These are phyloP conservation scores for Saccopteryx leptura DNA, from an alignment of 2,113 vertebrate species.

Conservation along the genomic window DNA sequence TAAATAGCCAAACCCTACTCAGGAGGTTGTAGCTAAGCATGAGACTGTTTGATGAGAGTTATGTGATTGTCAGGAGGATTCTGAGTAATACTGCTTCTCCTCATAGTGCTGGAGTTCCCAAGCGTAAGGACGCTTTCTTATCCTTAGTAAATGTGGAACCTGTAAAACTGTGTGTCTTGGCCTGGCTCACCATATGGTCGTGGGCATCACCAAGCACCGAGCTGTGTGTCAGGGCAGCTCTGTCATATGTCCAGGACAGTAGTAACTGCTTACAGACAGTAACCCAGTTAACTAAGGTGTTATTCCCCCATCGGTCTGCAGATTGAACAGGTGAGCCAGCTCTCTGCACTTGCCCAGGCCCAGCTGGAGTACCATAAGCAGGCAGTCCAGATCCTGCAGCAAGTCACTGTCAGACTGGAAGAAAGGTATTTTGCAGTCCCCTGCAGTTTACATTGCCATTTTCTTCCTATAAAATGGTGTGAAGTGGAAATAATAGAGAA, in stretches of 20 bases:
- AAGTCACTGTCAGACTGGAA: slow-evolving; percentile 95
- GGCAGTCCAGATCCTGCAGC: slow-evolving; percentile 95
- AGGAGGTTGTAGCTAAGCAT: neutral
- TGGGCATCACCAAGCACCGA: neutral
- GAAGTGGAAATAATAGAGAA: neutral
- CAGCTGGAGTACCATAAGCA: slow-evolving; percentile 98
- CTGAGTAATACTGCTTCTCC: neutral
- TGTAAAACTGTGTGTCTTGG: neutral
- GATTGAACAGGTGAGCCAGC: slow-evolving; percentile 99
- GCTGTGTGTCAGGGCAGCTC: too few relatives aligned
- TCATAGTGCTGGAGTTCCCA: neutral
- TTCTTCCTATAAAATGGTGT: neutral
- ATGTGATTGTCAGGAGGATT: neutral
- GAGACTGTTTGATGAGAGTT: neutral
- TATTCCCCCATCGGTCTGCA: slow-evolving; percentile 83
- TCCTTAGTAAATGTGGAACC: neutral
- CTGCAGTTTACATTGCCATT: neutral
- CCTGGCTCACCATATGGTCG: neutral
- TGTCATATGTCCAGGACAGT: rapidly evolving
- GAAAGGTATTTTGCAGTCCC: slow-evolving; percentile 90
- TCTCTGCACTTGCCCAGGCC: slow-evolving; percentile 96
- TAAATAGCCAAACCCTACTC: neutral
- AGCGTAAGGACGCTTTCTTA: neutral
- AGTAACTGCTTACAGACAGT: neutral
- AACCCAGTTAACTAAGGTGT: neutral